Evolutionary conservation across 2,113 vertebrate genomes (phyloP), one percentile per base, ranked within the genome.

Genomic region (Lepus americanus): DNA sequence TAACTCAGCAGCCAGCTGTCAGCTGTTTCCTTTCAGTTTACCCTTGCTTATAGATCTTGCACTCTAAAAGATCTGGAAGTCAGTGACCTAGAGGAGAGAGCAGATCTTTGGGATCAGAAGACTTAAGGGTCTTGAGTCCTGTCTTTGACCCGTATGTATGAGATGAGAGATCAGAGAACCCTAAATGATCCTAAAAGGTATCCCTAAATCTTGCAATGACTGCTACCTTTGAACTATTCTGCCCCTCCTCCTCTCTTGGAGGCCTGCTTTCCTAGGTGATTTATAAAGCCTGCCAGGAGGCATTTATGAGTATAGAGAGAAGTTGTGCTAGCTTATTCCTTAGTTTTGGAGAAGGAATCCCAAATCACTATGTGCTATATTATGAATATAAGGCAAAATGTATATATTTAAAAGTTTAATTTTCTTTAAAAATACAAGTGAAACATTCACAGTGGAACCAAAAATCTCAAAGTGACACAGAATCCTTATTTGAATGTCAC

Each of bases 351-450:
- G 74, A 83, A 76, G 39, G 29, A 53, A 51, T 49, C 27, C 19
- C 25, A 19, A 27, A 36, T 87, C 36, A 51, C 20, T 87, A 23
- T 63, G 33, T 77, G 11, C 73, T 92, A 9, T 20, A 22, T 84
- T 73, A 29, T 72, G 49, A 80, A 29, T 83, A 7, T 36, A 84
- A 84, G 22, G 44, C 74, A 90, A 80, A 6, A 19, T 76, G 13
- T 76, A 23, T 33, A 27, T n/a, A 61, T 87, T 87, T 87, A 78
- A 55, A 83, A 16, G 36, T 92, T 84, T 64, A 36, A n/a, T 69
- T 89, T 95, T 64, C 76, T 89, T 92, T 53, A 55, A 84, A 93
- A 90, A 44, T 87, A 9, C 53, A 88, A 77, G 16, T 20, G 29
- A 53, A 36, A 55, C 12, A 44, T 33, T 36, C 53, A 85, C 33